Conservation (phyloP, 2,797 vertebrate genomes). For the Ciconia nigra region DNA sequence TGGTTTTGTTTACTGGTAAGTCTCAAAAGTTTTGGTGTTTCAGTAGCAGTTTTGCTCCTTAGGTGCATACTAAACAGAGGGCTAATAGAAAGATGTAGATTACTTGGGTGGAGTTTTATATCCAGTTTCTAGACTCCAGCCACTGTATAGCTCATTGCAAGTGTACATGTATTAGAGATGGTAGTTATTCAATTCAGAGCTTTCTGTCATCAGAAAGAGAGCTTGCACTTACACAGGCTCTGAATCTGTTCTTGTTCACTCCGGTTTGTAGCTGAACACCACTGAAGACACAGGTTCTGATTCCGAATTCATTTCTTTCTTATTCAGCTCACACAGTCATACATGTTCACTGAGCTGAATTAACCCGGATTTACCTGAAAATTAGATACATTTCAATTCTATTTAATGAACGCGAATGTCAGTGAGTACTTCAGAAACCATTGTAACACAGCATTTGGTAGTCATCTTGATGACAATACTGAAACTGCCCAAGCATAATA, state of each 20-base stretch:
- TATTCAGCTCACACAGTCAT: neutral
- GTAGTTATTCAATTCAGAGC: neutral
- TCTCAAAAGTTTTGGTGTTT: neutral
- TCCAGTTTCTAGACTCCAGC: neutral
- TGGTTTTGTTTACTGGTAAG: neutral
- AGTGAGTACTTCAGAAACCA: fast-evolving
- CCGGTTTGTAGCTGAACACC: neutral
- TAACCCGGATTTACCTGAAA: neutral
- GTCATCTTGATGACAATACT: neutral
- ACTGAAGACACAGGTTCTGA: neutral
- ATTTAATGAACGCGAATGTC: neutral
- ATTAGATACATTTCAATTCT: neutral
- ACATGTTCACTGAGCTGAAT: neutral
- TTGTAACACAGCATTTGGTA: neutral
- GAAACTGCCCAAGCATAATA: neutral
- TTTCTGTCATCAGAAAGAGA: neutral
- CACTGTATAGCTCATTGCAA: neutral
- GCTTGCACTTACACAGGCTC: neutral
- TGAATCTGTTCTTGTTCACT: neutral
- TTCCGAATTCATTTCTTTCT: neutral
- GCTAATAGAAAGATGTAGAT: neutral
- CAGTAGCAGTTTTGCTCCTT: neutral
- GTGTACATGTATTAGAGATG: neutral
- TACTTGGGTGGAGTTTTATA: neutral
- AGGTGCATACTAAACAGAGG: neutral